Base-by-base conservation (phyloP, 2,113 vertebrate species). In the Xerus inauris region DNA sequence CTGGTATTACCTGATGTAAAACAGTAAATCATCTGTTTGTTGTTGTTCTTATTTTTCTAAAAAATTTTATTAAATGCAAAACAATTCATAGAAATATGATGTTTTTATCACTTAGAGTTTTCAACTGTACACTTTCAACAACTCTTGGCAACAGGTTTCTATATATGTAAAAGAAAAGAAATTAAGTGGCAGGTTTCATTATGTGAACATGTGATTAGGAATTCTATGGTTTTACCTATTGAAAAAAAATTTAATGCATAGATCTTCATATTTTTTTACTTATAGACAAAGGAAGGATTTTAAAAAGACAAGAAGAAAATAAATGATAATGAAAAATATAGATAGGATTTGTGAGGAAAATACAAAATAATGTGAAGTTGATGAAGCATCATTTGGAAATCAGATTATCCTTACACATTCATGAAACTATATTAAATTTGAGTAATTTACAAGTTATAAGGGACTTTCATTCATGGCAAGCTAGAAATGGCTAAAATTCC, bases 301-400 rank as follows among this genome's bases (percentile, higher is more conserved):
- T 22, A 62, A 82, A 83, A 72, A 11, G 28, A 26, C 32, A 13
- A 75, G 26, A 90, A 83, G 75, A 35, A 94, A 89, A 54, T 93
- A 81, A 73, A 65, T 64, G 35, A 8, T 79, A 93, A 85, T 57
- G 30, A 71, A 84, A 96, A 95, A 45, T 38, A 10, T 69, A 64
- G 35, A 54, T 80, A 67, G 14, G 12, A 83, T 57, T 84, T 77
- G 17, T 76, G 17, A 16, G 77, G 94, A 82, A 42, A 49, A 65
- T 24, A 3, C 1, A 76, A 80, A 86, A 42, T 82, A 91, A 71
- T 93, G 1, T 94, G 65, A 92, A 86, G 2, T 5, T 49, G 24
- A 79, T 76, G 49, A 92, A 69, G 20, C 35, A 13, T 40, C 40
- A 75, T 87, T 96, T 89, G 51, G 73, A 94, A 94, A 32, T 96